Conservation (phyloP, 2,113 vertebrate genomes). For the Muntiacus reevesi region DNA sequence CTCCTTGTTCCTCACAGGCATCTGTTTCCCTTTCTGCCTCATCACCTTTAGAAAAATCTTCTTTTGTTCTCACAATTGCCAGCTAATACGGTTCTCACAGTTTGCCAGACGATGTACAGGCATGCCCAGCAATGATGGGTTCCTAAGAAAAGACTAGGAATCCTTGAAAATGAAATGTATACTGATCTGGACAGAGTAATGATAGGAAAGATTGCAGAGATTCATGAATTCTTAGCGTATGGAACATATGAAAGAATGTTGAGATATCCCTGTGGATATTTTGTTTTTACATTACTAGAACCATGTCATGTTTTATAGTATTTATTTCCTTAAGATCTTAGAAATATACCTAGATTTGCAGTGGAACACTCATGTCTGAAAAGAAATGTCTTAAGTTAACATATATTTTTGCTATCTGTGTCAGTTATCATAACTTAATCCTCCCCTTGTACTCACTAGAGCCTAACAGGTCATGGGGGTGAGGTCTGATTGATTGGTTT, state of each 20-base stretch:
- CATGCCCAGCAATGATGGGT: conserved; percentile 39
- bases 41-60: conserved; percentile 62
- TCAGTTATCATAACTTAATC: not conserved
- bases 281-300: not conserved
- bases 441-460: not conserved
- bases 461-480: not conserved
- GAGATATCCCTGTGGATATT: not conserved
- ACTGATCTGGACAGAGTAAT: not conserved
- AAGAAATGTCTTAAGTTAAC: not conserved
- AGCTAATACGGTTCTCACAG: conserved; percentile 21
- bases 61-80: conserved; percentile 61
- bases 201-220: not conserved
- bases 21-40: conserved; percentile 59
- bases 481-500: not conserved
- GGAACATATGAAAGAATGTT: not conserved
- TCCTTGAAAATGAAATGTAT: conserved; percentile 31
- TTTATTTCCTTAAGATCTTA: conserved; percentile 38
- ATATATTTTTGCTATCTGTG: not conserved
- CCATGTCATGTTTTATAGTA: not conserved
- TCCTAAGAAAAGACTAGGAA: not conserved
- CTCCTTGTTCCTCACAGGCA: conserved; percentile 50
- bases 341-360: not conserved
- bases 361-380: not conserved
- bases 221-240: not conserved
- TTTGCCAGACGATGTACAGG: conserved; percentile 38